phyloP scores from a whole-genome alignment of 2,888 invertebrate genomes.

The Drosophila mulleri region DNA sequence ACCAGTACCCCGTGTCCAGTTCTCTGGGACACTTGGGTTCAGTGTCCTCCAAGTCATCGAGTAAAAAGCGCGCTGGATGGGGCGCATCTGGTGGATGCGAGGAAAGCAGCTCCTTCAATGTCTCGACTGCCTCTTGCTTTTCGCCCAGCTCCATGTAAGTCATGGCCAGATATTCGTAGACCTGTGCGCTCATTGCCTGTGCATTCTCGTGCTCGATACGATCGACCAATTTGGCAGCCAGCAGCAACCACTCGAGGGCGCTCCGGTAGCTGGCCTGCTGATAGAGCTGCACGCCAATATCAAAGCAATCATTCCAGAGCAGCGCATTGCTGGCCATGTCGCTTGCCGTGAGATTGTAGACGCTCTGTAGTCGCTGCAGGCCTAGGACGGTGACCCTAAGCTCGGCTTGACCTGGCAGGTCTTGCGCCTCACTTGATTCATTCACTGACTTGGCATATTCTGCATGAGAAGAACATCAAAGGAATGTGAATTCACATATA shows the following conservation, averaged over 20 bases:
- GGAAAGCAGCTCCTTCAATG: constrained; percentile 45
- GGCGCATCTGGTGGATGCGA: constrained; percentile 29
- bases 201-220: background rate
- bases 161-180: constrained; percentile 68
- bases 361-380: constrained; percentile 94
- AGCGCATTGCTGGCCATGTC: constrained; percentile 88
- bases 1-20: accelerated
- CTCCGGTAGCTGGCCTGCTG: constrained; percentile 40
- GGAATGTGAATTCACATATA: too few species aligned
- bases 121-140: constrained; percentile 27
- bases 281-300: constrained; percentile 67
- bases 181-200: constrained; percentile 26
- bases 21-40: constrained; percentile 1
- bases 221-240: constrained; percentile 33
- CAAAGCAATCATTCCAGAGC: constrained; percentile 66
- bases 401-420: constrained; percentile 92
- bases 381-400: constrained; percentile 96
- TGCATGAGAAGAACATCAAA: constrained; percentile 1
- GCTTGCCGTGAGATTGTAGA: constrained; percentile 93
- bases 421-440: constrained; percentile 5
- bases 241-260: constrained; percentile 61
- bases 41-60: constrained; percentile 35
- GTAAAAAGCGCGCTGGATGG: constrained; percentile 33
- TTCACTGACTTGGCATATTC: constrained; percentile 38
- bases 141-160: constrained; percentile 62